Conservation (phyloP, 1,140 invertebrate genomes). For the Zaprionus camerounensis region DNA sequence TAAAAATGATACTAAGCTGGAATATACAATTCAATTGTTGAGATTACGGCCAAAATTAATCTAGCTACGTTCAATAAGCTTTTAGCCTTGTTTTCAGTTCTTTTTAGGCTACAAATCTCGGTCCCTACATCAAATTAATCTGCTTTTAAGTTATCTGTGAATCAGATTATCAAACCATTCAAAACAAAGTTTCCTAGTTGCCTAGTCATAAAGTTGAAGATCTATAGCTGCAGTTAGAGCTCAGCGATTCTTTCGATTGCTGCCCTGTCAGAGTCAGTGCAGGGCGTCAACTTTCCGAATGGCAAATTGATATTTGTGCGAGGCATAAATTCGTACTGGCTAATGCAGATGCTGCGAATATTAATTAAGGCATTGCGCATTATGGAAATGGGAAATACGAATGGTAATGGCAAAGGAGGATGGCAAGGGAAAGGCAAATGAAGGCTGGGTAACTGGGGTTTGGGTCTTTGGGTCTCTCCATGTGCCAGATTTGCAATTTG, state of each 20-base stretch:
- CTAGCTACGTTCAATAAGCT: background rate
- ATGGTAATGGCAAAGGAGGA: background rate
- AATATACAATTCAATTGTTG: background rate
- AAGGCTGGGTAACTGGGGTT: background rate
- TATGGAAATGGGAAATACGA: conserved; percentile 48
- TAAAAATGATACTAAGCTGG: too few species aligned
- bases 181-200: background rate
- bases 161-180: background rate
- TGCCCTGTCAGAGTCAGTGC: background rate
- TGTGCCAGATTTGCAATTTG: conserved; percentile 62
- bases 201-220: background rate
- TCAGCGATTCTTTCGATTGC: background rate
- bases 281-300: conserved; percentile 4
- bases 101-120: background rate
- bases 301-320: conserved; percentile 35
- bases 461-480: background rate
- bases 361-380: conserved; percentile 68
- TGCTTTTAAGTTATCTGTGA: background rate
- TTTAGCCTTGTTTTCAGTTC: background rate
- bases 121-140: background rate
- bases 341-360: conserved; percentile 63
- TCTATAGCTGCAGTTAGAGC: background rate
- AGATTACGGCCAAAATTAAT: background rate
- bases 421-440: background rate
- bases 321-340: conserved; percentile 58